Conservation (phyloP, 2,888 invertebrate species). For the Harpalus rubripes region DNA sequence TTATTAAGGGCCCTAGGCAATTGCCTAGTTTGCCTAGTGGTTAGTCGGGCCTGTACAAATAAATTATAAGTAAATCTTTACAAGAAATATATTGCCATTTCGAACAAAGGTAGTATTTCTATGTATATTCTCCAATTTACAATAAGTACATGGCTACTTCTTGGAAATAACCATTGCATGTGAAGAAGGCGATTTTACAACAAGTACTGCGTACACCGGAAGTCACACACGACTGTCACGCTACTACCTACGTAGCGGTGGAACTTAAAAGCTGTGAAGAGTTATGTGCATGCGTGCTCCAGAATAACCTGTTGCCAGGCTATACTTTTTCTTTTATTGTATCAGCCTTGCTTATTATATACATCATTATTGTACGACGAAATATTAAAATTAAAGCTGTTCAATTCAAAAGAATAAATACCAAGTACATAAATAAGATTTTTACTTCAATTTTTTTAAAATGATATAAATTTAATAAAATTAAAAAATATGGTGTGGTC, state of each 20-base stretch:
- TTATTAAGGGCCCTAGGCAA: too few species aligned
- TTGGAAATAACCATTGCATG: not conserved
- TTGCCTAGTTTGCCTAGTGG: too few species aligned
- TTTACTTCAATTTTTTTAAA: too few species aligned
- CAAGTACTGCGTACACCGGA: not conserved
- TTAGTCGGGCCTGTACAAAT: too few species aligned
- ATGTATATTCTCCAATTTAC: not conserved
- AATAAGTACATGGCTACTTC: not conserved
- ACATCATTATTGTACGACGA: not conserved
- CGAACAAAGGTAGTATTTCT: too few species aligned
- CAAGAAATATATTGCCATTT: too few species aligned
- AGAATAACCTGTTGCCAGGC: not conserved
- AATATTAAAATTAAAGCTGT: not conserved
- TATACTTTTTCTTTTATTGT: not conserved
- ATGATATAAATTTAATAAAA: too few species aligned
- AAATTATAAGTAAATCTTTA: too few species aligned
- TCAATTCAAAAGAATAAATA: too few species aligned
- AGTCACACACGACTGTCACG: conserved; percentile 1
- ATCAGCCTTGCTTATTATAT: not conserved
- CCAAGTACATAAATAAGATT: too few species aligned
- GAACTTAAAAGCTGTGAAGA: not conserved
- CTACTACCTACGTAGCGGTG: conserved; percentile 1
- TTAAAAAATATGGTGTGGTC: too few species aligned
- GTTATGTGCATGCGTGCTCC: not conserved
- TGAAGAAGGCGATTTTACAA: not conserved